Percentiles rank a stretch among this genome's conserved stretches.
Conservation (phyloP, 2,888 invertebrate genomes). For the Seira sanloemensis region DNA sequence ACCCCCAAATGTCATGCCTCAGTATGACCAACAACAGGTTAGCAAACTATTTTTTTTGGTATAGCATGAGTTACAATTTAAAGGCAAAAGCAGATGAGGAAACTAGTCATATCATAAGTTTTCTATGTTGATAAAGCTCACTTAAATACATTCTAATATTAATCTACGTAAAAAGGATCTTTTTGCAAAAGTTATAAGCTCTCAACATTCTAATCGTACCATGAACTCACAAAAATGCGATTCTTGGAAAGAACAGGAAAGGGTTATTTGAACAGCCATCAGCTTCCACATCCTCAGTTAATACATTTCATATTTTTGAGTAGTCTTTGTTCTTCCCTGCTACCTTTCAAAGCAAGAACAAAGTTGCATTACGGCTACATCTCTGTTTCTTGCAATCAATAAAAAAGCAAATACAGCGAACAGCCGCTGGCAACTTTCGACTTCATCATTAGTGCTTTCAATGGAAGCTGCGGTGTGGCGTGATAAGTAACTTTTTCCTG, state of each 20-base stretch:
- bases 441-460: conserved; percentile 39
- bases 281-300: no score
- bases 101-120: no score
- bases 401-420: not conserved
- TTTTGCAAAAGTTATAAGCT: no score
- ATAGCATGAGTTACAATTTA: no score
- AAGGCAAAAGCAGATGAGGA: no score
- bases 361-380: not conserved
- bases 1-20: conserved; percentile 70
- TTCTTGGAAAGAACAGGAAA: not conserved
- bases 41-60: not conserved
- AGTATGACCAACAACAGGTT: conserved; percentile 72
- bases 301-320: no score
- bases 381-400: not conserved
- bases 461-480: conserved; percentile 49
- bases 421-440: conserved; percentile 33
- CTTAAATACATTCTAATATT: no score
- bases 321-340: conserved; percentile 37
- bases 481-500: conserved; percentile 41
- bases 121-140: no score
- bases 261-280: not conserved
- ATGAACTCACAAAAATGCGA: no score
- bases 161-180: no score
- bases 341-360: not conserved
- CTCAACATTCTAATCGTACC: no score